A percentile compares a stretch with the other conserved stretches of the same genome.
phyloP scores from a whole-genome alignment of 2,113 vertebrate species.

The Xenopus laevis region DNA sequence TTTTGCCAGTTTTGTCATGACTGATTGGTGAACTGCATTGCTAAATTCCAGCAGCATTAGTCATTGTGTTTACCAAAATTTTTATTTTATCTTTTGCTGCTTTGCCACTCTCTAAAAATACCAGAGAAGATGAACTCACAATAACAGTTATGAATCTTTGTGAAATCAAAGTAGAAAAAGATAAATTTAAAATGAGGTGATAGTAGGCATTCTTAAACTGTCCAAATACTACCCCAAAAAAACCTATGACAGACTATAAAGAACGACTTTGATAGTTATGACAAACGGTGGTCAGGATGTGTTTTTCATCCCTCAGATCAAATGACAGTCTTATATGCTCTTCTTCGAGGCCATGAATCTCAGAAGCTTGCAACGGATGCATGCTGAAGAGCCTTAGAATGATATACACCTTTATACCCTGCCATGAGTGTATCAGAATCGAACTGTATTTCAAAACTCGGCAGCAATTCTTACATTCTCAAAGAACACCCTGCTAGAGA shows the following conservation, averaged over 20 bases:
- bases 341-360: conserved; percentile 34
- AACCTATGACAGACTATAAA: conserved; percentile 34
- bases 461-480: neutral
- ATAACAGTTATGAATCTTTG: conserved; percentile 14
- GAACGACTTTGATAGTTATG: conserved; percentile 31
- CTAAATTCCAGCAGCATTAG: too few species aligned
- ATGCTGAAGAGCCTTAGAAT: conserved; percentile 27
- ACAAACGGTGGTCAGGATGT: conserved; percentile 10
- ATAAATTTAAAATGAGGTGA: conserved; percentile 27
- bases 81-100: too few species aligned
- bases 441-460: conserved; percentile 7
- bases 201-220: conserved; percentile 31
- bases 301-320: conserved; percentile 26
- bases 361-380: conserved; percentile 9
- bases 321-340: conserved; percentile 11
- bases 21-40: too few species aligned
- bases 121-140: neutral
- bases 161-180: conserved; percentile 2
- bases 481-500: too few species aligned
- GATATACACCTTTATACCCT: conserved; percentile 21
- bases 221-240: conserved; percentile 31
- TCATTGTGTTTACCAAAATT: too few species aligned
- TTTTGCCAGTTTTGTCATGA: too few species aligned
- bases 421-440: conserved; percentile 14
- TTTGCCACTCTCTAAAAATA: neutral